Evolutionary conservation across 2,113 vertebrate species (phyloP).

Genomic region (Triplophysa dalaica): DNA sequence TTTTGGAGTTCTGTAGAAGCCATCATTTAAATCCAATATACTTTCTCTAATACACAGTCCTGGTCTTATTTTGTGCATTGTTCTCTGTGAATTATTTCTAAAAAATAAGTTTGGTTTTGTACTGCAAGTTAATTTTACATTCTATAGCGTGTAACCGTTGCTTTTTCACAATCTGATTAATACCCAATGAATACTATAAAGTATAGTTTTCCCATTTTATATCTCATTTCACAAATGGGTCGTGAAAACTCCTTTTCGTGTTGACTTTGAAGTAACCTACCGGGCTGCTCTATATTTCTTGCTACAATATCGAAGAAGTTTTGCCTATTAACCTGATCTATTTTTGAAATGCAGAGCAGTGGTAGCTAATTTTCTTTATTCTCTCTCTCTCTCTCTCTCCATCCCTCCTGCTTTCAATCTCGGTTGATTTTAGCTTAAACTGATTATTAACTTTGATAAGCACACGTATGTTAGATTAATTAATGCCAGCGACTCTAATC

Average conservation of each 20-base stretch:
- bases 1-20: too few species aligned
- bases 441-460: slow-evolving; percentile 63
- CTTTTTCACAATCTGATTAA: background rate
- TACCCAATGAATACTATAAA: background rate
- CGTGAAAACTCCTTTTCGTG: background rate
- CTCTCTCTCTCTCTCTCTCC: background rate
- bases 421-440: slow-evolving; percentile 53
- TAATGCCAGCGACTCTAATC: slow-evolving; percentile 60
- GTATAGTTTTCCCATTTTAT: background rate
- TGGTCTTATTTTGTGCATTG: too few species aligned
- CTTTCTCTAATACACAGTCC: too few species aligned
- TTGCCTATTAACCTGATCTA: slow-evolving; percentile 13
- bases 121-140: too few species aligned
- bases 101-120: too few species aligned
- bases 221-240: too few species aligned
- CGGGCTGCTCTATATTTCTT: background rate
- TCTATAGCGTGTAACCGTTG: background rate
- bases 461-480: slow-evolving; percentile 70
- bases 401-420: background rate
- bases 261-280: slow-evolving; percentile 2
- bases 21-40: too few species aligned
- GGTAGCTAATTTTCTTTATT: slow-evolving; percentile 3
- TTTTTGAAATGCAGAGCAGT: background rate
- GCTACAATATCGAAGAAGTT: background rate
- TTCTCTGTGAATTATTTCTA: too few species aligned